Base-by-base conservation (phyloP, 2,797 vertebrate species). In the Sebastes goodei region DNA sequence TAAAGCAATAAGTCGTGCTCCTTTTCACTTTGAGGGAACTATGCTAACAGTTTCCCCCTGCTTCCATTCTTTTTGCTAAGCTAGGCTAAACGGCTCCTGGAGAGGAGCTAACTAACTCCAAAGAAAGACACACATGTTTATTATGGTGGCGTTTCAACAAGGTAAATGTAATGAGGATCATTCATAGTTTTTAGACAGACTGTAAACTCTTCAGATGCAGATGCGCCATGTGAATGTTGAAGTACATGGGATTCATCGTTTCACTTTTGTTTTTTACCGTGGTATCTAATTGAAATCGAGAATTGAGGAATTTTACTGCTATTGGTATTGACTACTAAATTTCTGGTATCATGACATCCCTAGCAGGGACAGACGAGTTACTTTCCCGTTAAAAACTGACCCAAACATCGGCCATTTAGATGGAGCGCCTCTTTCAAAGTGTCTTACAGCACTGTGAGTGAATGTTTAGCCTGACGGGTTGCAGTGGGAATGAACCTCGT, bases 401-500 rank as follows among this genome's bases (percentile, higher is more conserved):
- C 38, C 38, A 42, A 42, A 42, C 38, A 42, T 42, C 12, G 38
- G 12, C 38, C 38, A 42, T 42, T 14, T 42, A 42, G 38, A 42
- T 42, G 12, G 2, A 42, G 38, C 38, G 5, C 0, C 35, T 38
- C 35, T 10, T 21, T 29, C 56, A 14, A 17, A 55, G 59, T 25
- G 60, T 27, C 59, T 17, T 38, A 38, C 12, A 38, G 35, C 35
- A 0, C 4, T 33, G 57, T 14, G 55, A 38, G 35, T 38, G 35
- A 38, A 38, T 38, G 35, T 33, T 17, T 14, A 17, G 57, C 25
- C 35, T n/a, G 56, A 62, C 12, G 23, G 29, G 23, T 25, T 23
- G 3, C 64, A n/a, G 65, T 10, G 82, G 76, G 76, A 14, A 17
- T 10, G 63, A 55, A 73, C 68, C 30, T 64, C 4, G 3, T 75